Conservation (phyloP, 2,113 vertebrate genomes). For the Triplophysa tibetana region DNA sequence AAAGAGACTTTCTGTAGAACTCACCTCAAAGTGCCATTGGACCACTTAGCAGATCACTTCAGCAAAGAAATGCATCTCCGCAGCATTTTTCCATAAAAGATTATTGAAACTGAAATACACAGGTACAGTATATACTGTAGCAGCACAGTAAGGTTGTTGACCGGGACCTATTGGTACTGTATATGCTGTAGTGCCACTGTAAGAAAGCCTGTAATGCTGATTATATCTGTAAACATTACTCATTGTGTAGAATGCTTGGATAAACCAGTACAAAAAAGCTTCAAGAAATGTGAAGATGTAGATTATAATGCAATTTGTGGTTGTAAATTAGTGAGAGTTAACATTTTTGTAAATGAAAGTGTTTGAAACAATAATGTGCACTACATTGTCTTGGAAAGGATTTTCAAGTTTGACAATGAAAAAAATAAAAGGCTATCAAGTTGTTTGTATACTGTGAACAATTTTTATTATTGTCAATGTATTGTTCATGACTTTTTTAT, state of each 20-base stretch:
- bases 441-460: background rate
- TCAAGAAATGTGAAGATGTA: constrained; percentile 1
- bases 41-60: constrained; percentile 22
- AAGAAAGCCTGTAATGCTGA: background rate
- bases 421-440: background rate
- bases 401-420: constrained; percentile 4
- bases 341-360: constrained; percentile 20
- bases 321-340: background rate
- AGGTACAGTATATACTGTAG: background rate
- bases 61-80: background rate
- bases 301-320: background rate
- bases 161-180: background rate
- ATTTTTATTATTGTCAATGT: background rate
- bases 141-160: background rate
- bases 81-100: too few species aligned
- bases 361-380: constrained; percentile 11
- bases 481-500: too few species aligned
- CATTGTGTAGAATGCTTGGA: background rate
- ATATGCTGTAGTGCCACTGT: background rate
- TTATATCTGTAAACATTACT: background rate
- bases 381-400: background rate
- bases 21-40: background rate
- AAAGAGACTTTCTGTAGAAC: background rate
- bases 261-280: constrained; percentile 2
- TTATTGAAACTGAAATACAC: background rate